Evolutionary conservation across 1,140 invertebrate genomes (phyloP).

Genomic region (Dendroctonus ponderosae): DNA sequence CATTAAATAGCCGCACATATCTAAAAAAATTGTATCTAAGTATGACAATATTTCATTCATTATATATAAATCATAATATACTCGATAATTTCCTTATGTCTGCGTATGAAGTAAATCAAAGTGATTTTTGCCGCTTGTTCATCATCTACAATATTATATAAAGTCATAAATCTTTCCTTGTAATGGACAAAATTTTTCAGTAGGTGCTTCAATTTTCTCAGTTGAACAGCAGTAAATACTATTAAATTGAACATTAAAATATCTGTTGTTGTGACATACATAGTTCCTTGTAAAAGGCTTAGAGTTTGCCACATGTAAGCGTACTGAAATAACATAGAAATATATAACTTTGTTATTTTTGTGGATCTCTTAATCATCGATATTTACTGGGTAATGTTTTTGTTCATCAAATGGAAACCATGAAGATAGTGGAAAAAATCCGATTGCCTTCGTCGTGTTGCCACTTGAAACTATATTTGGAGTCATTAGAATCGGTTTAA

Average conservation of each 20-base stretch:
- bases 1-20: slow-evolving; percentile 18
- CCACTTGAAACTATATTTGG: too few relatives aligned
- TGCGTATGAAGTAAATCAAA: not conserved
- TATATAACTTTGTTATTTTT: too few relatives aligned
- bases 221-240: not conserved
- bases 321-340: too few relatives aligned
- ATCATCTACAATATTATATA: not conserved
- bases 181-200: not conserved
- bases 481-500: too few relatives aligned
- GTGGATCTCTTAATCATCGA: too few relatives aligned
- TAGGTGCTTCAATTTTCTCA: not conserved
- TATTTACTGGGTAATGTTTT: too few relatives aligned
- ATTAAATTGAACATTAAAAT: not conserved
- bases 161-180: not conserved
- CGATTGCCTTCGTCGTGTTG: too few relatives aligned
- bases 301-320: too few relatives aligned
- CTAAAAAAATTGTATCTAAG: not conserved
- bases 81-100: slow-evolving; percentile 1
- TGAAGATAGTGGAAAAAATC: too few relatives aligned
- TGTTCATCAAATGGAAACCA: too few relatives aligned
- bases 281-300: too few relatives aligned
- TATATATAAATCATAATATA: not conserved
- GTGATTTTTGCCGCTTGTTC: not conserved
- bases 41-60: not conserved
- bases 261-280: not conserved